Percentiles rank a stretch among this genome's conserved stretches.
phyloP scores from a whole-genome alignment of 2,888 invertebrate species.

The Cyrtodaria siliqua region DNA sequence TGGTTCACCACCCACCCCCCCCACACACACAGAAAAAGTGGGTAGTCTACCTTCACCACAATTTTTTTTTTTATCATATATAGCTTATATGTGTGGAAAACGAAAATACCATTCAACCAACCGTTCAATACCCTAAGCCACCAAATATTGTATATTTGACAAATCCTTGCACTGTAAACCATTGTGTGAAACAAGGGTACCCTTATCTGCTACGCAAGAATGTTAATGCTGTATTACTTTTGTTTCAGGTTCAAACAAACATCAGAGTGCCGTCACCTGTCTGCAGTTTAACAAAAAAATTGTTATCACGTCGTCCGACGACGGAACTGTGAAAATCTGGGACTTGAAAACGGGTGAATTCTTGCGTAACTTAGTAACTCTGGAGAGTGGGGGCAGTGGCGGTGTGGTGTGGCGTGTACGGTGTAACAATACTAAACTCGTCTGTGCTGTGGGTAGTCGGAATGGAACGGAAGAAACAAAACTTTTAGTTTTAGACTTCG shows the following conservation, averaged over 20 bases:
- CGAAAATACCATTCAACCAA: too few species aligned
- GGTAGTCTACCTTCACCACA: too few species aligned
- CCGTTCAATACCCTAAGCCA: too few species aligned
- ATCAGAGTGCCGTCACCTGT: conserved; percentile 99
- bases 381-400: conserved; percentile 98
- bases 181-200: too few species aligned
- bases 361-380: conserved; percentile 96
- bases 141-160: too few species aligned
- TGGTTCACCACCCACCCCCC: too few species aligned
- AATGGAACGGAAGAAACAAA: conserved; percentile 99
- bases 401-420: conserved; percentile 99
- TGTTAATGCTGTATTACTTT: too few species aligned
- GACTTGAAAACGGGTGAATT: conserved; percentile 97
- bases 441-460: conserved; percentile 99
- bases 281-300: conserved; percentile 97
- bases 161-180: too few species aligned
- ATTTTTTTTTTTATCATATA: too few species aligned
- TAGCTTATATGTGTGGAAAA: too few species aligned
- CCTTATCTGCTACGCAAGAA: too few species aligned
- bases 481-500: conserved; percentile 98
- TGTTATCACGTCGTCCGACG: conserved; percentile 99
- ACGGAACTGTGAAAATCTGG: conserved; percentile 99
- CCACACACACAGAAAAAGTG: too few species aligned
- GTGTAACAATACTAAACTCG: conserved; percentile 97
- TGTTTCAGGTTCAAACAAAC: conserved; percentile 94